Evolutionary conservation across 1,140 invertebrate genomes (phyloP).

Genomic region (Brachionus angularis): DNA sequence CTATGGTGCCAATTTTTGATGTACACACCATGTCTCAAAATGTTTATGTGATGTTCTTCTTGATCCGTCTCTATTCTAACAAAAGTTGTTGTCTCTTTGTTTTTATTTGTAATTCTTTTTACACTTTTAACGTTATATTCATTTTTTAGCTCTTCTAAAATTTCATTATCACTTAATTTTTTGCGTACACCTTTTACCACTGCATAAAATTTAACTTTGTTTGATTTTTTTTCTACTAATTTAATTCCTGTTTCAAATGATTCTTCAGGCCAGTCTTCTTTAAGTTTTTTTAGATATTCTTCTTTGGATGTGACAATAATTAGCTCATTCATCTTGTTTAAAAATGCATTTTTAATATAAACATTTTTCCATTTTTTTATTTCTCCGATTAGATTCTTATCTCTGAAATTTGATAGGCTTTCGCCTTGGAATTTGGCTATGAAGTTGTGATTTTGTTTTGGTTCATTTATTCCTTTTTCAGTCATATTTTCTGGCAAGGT

Average conservation of each 20-base stretch:
- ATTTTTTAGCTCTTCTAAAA: neutral
- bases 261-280: neutral
- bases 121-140: neutral
- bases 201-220: neutral
- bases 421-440: no score
- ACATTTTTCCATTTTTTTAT: no score
- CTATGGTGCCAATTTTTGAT: conserved; percentile 50
- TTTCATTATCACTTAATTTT: neutral
- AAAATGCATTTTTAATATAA: no score
- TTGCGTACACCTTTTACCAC: neutral
- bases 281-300: neutral
- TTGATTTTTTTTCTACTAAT: neutral
- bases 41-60: neutral
- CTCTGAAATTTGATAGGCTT: no score
- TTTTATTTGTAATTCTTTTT: conserved; percentile 5
- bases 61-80: neutral
- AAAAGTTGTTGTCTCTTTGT: conserved; percentile 4
- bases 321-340: no score
- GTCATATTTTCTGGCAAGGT: no score
- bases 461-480: no score
- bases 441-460: no score
- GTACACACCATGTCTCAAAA: conserved; percentile 46
- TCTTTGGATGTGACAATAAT: neutral
- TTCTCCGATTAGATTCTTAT: no score
- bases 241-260: neutral